phyloP scores from a whole-genome alignment of 1,140 invertebrate species.

The Orchesella cincta region DNA sequence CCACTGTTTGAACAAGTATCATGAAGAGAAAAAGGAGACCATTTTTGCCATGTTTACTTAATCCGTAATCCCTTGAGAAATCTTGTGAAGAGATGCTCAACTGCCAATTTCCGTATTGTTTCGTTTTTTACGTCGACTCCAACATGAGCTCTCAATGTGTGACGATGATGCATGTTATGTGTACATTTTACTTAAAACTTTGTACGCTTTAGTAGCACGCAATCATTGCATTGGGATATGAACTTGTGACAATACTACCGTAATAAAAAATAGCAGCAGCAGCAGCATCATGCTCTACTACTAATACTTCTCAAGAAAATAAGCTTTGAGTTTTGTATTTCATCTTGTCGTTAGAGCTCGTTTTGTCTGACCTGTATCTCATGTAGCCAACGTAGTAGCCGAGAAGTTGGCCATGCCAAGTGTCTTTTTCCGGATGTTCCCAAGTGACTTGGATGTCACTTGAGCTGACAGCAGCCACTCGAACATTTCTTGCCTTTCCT shows the following conservation, averaged over 20 bases:
- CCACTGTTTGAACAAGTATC: background rate
- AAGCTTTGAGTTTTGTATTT: too few relatives aligned
- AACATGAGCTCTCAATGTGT: too few relatives aligned
- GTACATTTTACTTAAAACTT: too few relatives aligned
- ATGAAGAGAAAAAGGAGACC: too few relatives aligned
- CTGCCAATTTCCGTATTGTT: conserved; percentile 1
- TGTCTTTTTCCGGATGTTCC: conserved; percentile 36
- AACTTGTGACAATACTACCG: too few relatives aligned
- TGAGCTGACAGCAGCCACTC: conserved; percentile 42
- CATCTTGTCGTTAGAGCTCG: too few relatives aligned
- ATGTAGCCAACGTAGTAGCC: conserved; percentile 48
- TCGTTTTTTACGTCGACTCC: too few relatives aligned
- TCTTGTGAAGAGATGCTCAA: conserved; percentile 3
- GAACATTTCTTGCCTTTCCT: conserved; percentile 37
- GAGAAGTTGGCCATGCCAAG: conserved; percentile 42
- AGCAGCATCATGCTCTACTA: background rate
- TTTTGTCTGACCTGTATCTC: conserved; percentile 35
- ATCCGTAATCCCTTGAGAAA: conserved; percentile 4
- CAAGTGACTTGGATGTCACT: conserved; percentile 47
- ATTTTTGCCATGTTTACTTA: conserved; percentile 14
- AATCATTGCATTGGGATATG: too few relatives aligned
- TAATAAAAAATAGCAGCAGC: too few relatives aligned
- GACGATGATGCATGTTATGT: too few relatives aligned
- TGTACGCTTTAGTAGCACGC: too few relatives aligned
- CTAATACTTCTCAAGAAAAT: background rate